Evolutionary conservation across 2,113 vertebrate genomes (phyloP).

Genomic region (Dicerorhinus sumatrensis): DNA sequence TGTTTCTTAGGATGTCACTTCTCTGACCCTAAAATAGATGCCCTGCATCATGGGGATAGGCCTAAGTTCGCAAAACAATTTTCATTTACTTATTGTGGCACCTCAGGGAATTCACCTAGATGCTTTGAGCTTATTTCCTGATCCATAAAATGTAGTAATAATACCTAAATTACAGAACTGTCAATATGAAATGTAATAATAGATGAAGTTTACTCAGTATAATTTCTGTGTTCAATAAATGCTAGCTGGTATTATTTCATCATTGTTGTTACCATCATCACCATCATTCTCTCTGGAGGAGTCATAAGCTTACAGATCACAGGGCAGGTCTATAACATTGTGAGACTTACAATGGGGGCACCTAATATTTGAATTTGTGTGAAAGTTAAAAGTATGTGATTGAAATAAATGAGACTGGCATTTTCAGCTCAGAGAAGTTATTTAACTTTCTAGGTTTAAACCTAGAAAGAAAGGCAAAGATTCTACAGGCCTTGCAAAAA

Average conservation of each 20-base stretch:
- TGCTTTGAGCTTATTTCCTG: not conserved
- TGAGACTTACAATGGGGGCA: not conserved
- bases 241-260: not conserved
- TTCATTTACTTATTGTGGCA: not conserved
- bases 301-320: not conserved
- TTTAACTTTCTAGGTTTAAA: not conserved
- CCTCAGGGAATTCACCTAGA: not conserved
- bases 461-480: not conserved
- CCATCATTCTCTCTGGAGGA: not conserved
- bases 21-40: not conserved
- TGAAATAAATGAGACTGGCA: not conserved
- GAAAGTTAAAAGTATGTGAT: not conserved
- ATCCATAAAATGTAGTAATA: not conserved
- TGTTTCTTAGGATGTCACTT: not conserved
- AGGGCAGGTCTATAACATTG: not conserved
- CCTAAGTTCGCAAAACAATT: not conserved
- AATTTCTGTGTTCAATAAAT: not conserved
- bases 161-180: not conserved
- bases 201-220: not conserved
- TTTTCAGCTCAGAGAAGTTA: not conserved
- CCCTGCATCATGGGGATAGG: not conserved
- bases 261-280: not conserved
- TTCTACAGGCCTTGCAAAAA: not conserved
- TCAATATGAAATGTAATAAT: not conserved
- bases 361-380: not conserved